Evolutionary conservation across 2,888 invertebrate genomes (phyloP).

Genomic region (Ecliptopera silaceata): DNA sequence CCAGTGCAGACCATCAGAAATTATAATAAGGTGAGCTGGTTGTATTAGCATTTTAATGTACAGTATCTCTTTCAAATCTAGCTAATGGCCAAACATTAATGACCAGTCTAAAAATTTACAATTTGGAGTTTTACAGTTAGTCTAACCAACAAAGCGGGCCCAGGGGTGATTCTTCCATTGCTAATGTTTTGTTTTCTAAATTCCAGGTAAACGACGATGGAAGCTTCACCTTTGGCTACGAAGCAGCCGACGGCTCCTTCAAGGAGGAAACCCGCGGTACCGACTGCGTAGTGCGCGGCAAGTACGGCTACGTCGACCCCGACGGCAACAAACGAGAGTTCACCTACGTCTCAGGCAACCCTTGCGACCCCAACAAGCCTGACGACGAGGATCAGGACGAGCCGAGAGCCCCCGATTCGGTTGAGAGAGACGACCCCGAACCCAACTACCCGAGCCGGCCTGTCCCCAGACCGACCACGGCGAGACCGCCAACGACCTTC

Average conservation of each 20-base stretch:
- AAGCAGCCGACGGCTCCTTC: slow-evolving; percentile 93
- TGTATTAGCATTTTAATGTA: no score
- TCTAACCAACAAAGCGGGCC: no score
- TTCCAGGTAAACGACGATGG: slow-evolving; percentile 89
- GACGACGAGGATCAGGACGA: slow-evolving; percentile 85
- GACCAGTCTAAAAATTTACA: no score
- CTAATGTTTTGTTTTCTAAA: not conserved
- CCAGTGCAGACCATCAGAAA: slow-evolving; percentile 92
- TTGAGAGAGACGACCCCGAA: slow-evolving; percentile 84
- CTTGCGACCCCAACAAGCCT: slow-evolving; percentile 92
- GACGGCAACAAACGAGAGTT: slow-evolving; percentile 94
- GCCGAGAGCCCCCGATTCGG: slow-evolving; percentile 80
- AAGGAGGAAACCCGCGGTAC: slow-evolving; percentile 93
- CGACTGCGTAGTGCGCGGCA: slow-evolving; percentile 93
- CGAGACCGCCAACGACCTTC: slow-evolving; percentile 85
- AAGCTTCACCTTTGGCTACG: slow-evolving; percentile 92
- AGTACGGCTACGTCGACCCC: slow-evolving; percentile 94
- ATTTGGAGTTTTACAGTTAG: no score
- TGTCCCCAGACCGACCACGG: slow-evolving; percentile 70
- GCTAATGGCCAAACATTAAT: no score
- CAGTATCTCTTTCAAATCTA: no score
- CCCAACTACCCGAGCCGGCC: slow-evolving; percentile 83
- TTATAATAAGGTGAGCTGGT: slow-evolving; percentile 85
- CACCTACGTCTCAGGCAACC: slow-evolving; percentile 93
- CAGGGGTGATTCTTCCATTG: not conserved